Evolutionary conservation across 2,888 invertebrate species (phyloP).

Genomic region (Phrixothrix hirtus): DNA sequence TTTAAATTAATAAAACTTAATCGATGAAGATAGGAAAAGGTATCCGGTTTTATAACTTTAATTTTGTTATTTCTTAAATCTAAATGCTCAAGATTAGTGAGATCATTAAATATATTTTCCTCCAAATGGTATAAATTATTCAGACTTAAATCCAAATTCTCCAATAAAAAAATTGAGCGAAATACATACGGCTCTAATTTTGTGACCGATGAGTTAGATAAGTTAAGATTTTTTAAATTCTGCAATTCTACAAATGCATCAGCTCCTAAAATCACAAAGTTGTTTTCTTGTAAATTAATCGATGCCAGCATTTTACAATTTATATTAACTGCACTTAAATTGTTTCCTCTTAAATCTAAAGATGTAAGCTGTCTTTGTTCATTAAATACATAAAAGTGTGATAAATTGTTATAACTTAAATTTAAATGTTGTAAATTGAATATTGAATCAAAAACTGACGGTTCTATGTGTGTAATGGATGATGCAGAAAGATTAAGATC

Average conservation of each 20-base stretch:
- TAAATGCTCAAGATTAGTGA: background rate
- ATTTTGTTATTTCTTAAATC: background rate
- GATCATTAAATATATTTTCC: background rate
- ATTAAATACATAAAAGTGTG: background rate
- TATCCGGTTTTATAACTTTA: background rate
- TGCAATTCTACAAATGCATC: background rate
- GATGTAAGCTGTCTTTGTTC: too few species aligned
- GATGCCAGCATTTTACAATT: too few species aligned
- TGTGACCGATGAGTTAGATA: conserved; percentile 2
- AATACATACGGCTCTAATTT: background rate
- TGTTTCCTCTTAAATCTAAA: too few species aligned
- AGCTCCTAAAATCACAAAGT: too few species aligned
- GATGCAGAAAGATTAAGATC: background rate
- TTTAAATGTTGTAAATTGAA: background rate
- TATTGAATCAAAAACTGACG: background rate
- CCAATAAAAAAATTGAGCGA: conserved; percentile 1
- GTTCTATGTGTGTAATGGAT: too few species aligned
- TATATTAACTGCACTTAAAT: too few species aligned
- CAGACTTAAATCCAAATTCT: conserved; percentile 9
- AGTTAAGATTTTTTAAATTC: conserved; percentile 2
- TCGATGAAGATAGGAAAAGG: background rate
- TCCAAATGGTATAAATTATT: background rate
- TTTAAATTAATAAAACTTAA: background rate
- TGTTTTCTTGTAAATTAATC: too few species aligned
- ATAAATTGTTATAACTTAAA: background rate